A percentile compares a stretch with the other conserved stretches of the same genome.
Conservation (phyloP, 1,140 invertebrate species). For the Drosophila ananassae region DNA sequence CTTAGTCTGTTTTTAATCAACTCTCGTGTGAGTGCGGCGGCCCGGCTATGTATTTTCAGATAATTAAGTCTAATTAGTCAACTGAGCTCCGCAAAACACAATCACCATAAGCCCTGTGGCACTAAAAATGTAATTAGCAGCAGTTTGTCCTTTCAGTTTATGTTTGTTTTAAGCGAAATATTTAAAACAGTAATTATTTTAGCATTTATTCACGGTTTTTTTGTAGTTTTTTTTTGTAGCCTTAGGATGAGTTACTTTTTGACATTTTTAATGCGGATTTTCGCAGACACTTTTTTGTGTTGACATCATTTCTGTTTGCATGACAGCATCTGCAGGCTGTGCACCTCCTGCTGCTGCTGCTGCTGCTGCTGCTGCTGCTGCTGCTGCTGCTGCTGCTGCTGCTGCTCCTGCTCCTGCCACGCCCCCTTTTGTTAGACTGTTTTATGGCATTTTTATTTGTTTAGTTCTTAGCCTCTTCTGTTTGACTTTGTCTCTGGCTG, state of each 20-base stretch:
- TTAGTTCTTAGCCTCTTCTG: constrained; percentile 45
- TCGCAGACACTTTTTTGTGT: constrained; percentile 18
- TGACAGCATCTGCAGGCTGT: constrained; percentile 42
- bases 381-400: background rate
- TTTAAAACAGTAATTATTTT: background rate
- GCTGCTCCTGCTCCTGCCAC: background rate
- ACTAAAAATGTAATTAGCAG: too few species aligned
- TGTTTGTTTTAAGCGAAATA: background rate
- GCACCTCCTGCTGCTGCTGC: background rate
- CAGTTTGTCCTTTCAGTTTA: background rate
- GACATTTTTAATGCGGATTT: constrained; percentile 46
- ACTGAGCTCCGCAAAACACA: too few species aligned
- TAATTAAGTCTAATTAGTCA: background rate
- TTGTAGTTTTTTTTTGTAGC: background rate
- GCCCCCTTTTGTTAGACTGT: background rate
- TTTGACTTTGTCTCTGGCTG: constrained; percentile 16
- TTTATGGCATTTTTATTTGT: constrained; percentile 64
- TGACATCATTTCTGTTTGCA: constrained; percentile 67
- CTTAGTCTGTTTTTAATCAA: background rate
- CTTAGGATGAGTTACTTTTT: constrained; percentile 18
- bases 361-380: background rate
- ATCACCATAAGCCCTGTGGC: too few species aligned
- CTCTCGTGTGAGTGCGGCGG: background rate
- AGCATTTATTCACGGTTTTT: background rate
- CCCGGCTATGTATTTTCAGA: background rate